phyloP scores from a whole-genome alignment of 2,113 vertebrate genomes.

The Alethe diademata region DNA sequence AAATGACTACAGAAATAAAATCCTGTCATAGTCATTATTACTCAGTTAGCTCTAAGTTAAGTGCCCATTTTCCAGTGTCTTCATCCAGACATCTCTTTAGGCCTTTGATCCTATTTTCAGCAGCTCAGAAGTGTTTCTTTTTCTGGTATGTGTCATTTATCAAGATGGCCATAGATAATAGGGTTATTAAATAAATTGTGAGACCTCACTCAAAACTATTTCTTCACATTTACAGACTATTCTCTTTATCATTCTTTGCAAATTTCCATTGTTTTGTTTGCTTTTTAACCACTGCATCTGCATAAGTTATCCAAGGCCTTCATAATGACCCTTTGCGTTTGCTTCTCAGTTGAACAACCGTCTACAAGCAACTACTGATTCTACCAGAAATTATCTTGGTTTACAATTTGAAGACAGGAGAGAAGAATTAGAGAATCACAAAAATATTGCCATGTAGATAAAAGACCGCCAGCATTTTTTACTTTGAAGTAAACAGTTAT shows the following conservation, averaged over 20 bases:
- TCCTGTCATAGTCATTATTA: background rate
- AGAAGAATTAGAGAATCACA: background rate
- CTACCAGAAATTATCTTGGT: background rate
- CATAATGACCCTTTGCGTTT: background rate
- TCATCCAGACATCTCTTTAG: background rate
- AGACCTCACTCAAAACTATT: background rate
- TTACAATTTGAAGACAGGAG: background rate
- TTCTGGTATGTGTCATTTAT: background rate
- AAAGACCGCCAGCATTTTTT: background rate
- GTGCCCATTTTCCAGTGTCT: background rate
- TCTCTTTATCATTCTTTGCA: background rate
- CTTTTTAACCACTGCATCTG: background rate
- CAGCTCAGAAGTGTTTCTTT: background rate
- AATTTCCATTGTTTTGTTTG: background rate
- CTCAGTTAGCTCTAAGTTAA: background rate
- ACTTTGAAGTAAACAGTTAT: background rate
- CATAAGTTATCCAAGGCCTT: background rate
- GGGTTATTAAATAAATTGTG: background rate
- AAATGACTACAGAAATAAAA: background rate
- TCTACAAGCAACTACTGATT: background rate
- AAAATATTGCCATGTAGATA: background rate
- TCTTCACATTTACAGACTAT: background rate
- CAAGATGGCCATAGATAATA: background rate
- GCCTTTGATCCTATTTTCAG: background rate
- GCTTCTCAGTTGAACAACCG: background rate